Evolutionary conservation across 2,113 vertebrate species (phyloP).

Genomic region (Ailurus styani): DNA sequence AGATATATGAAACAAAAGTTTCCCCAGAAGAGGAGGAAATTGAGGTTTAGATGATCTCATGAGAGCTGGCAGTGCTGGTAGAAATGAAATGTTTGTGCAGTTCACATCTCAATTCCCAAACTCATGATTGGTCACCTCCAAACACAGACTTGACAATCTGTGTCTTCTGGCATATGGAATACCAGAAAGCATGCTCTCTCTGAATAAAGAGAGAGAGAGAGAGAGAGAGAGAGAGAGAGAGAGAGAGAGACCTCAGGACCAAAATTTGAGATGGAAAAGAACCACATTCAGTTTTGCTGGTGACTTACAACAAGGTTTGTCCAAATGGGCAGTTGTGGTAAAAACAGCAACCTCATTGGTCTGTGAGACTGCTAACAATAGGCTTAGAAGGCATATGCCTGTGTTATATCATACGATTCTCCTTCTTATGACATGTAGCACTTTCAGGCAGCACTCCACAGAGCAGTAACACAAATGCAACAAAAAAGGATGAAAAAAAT

Average conservation of each 20-base stretch:
- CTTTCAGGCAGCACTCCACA: not conserved
- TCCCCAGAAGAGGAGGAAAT: not conserved
- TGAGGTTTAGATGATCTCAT: not conserved
- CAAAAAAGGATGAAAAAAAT: not conserved
- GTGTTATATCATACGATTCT: not conserved
- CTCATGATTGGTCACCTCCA: not conserved
- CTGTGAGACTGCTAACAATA: not conserved
- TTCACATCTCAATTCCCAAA: not conserved
- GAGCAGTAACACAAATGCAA: not conserved
- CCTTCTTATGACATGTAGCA: not conserved
- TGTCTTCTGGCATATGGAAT: not conserved
- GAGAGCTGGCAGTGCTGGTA: not conserved
- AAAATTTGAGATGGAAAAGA: not conserved
- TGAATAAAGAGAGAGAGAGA: not conserved
- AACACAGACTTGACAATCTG: not conserved
- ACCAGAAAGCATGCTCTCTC: not conserved
- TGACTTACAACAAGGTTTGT: not conserved
- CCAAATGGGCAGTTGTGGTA: not conserved
- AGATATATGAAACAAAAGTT: not conserved
- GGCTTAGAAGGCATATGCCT: not conserved
- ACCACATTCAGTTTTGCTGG: not conserved
- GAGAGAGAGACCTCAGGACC: not conserved
- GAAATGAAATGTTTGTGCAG: not conserved
- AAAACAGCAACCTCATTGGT: not conserved
- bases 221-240: too few relatives aligned